These are phyloP conservation scores for Colinus virginianus DNA, from an alignment of 2,113 vertebrate genomes.

Conservation along the genomic window DNA sequence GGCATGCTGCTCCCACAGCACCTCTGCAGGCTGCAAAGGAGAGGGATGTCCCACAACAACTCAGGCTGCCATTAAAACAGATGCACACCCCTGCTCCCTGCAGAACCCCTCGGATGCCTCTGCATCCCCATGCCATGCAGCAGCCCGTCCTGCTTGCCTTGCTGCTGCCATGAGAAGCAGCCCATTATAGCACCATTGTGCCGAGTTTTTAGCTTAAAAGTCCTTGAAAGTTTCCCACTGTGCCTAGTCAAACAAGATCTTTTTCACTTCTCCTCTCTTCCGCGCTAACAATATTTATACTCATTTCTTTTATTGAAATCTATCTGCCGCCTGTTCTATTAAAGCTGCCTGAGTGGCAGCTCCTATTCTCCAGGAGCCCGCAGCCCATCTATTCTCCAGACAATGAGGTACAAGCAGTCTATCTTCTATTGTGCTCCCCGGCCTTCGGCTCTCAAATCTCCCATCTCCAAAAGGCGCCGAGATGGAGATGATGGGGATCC, in stretches of 20 bases:
- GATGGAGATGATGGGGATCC: neutral
- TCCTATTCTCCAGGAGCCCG: slow-evolving; percentile 78
- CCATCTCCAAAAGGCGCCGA: slow-evolving; percentile 36
- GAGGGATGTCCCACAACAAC: neutral
- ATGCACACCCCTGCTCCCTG: accelerated
- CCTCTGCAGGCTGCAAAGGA: neutral
- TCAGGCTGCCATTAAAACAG: too few relatives aligned
- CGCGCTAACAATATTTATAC: slow-evolving; percentile 81
- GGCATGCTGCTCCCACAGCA: accelerated
- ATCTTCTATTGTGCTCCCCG: slow-evolving; percentile 43
- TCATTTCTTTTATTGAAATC: slow-evolving; percentile 81
- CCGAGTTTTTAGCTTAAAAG: slow-evolving; percentile 51
- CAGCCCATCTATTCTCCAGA: slow-evolving; percentile 84
- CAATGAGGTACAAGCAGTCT: slow-evolving; percentile 65
- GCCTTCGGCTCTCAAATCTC: slow-evolving; percentile 58
- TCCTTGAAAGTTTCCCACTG: slow-evolving; percentile 72
- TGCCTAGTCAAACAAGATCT: slow-evolving; percentile 67
- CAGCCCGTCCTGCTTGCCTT: neutral
- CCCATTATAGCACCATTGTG: slow-evolving; percentile 31
- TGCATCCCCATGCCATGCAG: accelerated
- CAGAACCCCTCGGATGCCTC: neutral
- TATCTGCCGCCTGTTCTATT: slow-evolving; percentile 74
- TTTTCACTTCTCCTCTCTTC: slow-evolving; percentile 69
- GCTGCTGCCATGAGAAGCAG: accelerated
- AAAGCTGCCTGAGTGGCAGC: slow-evolving; percentile 77